These are phyloP conservation scores for Panagrolaimus sp. DNA, from an alignment of 1,140 invertebrate genomes.

Conservation along the genomic window DNA sequence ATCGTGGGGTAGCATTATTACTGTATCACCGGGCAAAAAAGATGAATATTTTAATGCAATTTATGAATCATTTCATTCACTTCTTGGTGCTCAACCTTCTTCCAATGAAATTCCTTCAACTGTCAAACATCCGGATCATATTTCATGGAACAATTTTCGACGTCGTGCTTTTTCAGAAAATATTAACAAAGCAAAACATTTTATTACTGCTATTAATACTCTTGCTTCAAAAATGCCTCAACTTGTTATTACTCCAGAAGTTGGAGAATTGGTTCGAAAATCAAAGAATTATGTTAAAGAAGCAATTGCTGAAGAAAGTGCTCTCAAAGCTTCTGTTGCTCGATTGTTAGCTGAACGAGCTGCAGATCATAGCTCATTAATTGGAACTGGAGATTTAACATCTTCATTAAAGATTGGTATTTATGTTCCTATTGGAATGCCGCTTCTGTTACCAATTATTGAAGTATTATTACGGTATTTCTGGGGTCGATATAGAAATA, in stretches of 20 bases:
- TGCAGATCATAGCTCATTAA: slow-evolving; percentile 31
- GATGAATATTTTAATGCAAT: neutral
- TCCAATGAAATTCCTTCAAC: neutral
- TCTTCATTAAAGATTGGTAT: neutral
- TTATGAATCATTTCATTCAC: neutral
- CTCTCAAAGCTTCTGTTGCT: slow-evolving; percentile 20
- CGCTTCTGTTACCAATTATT: neutral
- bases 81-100: neutral
- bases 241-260: neutral
- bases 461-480: neutral
- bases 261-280: neutral
- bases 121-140: neutral
- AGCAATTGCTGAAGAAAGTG: neutral
- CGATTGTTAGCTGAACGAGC: slow-evolving; percentile 41
- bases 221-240: neutral
- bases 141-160: neutral
- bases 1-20: slow-evolving; percentile 10
- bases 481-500: too few relatives aligned
- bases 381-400: slow-evolving; percentile 15
- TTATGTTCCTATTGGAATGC: slow-evolving; percentile 1
- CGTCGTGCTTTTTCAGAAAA: slow-evolving; percentile 5
- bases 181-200: neutral
- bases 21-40: neutral
- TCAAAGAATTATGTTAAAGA: neutral
- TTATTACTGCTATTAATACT: neutral